Conservation (phyloP, 2,797 vertebrate genomes). For the Chelidonichthys spinosus region DNA sequence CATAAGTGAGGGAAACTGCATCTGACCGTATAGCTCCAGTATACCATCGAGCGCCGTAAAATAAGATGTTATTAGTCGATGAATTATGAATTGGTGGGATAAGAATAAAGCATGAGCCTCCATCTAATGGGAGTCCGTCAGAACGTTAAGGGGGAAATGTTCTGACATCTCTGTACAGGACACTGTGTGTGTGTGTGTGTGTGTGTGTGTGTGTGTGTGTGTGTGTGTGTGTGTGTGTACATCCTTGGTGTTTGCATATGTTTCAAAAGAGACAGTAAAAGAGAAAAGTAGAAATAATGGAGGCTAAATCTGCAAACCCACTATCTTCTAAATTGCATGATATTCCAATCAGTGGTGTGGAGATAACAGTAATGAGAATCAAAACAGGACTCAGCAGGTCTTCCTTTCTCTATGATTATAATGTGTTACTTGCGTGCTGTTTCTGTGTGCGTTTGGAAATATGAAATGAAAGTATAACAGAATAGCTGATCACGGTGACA, state of each 20-base stretch:
- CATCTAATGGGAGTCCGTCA: slow-evolving; percentile 35
- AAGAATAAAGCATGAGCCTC: slow-evolving; percentile 41
- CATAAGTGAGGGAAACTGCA: slow-evolving; percentile 19
- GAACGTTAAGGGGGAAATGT: slow-evolving; percentile 34
- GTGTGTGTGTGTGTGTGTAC: neutral
- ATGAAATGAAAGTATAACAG: neutral
- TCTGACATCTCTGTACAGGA: slow-evolving; percentile 28
- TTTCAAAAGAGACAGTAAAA: neutral
- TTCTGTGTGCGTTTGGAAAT: neutral
- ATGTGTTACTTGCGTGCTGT: neutral
- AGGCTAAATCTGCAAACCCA: slow-evolving; percentile 27
- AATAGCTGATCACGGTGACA: neutral
- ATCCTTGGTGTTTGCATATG: neutral
- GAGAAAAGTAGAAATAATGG: slow-evolving; percentile 1
- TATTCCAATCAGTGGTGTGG: slow-evolving; percentile 33
- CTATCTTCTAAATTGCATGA: slow-evolving; percentile 3
- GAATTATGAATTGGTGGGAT: slow-evolving; percentile 50
- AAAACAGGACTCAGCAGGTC: slow-evolving; percentile 27
- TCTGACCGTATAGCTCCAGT: slow-evolving; percentile 20
- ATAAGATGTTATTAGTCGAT: slow-evolving; percentile 48
- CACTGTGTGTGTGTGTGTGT: neutral
- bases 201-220: neutral
- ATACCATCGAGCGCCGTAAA: slow-evolving; percentile 38
- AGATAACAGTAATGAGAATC: slow-evolving; percentile 43
- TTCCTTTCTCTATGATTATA: neutral